Percentiles rank a stretch among this genome's conserved stretches.
Evolutionary conservation across 2,113 vertebrate species (phyloP).

Genomic region (Raja brachyura): DNA sequence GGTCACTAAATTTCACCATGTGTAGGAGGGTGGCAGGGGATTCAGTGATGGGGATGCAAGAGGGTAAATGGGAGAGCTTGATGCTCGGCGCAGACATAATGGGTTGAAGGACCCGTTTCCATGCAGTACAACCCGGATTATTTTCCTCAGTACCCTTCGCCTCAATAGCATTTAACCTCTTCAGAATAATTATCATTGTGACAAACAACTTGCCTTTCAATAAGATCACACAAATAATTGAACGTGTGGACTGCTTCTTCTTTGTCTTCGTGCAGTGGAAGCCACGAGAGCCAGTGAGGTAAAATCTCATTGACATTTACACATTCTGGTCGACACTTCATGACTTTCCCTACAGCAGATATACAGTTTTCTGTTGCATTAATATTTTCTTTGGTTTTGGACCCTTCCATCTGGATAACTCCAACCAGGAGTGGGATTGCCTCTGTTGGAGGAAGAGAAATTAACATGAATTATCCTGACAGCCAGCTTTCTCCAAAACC

Average conservation of each 20-base stretch:
- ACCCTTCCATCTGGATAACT: constrained; percentile 85
- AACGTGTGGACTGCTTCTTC: constrained; percentile 95
- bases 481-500: too few relatives aligned
- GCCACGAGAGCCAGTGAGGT: constrained; percentile 95
- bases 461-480: background rate
- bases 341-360: constrained; percentile 93
- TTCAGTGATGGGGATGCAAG: too few relatives aligned
- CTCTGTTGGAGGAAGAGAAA: constrained; percentile 59
- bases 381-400: constrained; percentile 88
- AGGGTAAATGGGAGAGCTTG: too few relatives aligned
- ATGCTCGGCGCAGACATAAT: too few relatives aligned
- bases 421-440: constrained; percentile 83
- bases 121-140: background rate
- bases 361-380: constrained; percentile 98
- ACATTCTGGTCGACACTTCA: constrained; percentile 89
- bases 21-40: too few relatives aligned
- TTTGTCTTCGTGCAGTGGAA: constrained; percentile 94
- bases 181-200: background rate
- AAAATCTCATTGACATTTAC: constrained; percentile 83
- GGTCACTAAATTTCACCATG: too few relatives aligned
- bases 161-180: background rate
- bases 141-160: background rate
- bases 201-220: constrained; percentile 73
- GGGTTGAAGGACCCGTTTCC: too few relatives aligned
- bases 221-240: constrained; percentile 89